Base-by-base conservation (phyloP, 2,797 vertebrate species). In the Phaenicophaeus curvirostris region DNA sequence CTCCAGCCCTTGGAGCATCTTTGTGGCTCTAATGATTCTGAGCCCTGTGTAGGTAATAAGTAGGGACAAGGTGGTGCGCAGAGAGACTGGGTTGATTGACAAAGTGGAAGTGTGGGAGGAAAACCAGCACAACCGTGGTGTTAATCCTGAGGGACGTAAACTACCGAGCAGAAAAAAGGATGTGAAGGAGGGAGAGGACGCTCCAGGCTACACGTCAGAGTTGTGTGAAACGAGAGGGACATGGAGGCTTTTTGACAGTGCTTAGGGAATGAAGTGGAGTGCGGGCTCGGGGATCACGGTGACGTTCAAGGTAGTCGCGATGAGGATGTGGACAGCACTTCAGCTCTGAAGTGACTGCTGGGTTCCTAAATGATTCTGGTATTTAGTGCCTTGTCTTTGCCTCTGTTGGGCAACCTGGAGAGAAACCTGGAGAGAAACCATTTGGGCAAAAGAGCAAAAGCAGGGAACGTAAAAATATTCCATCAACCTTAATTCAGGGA, bases 131-230 rank as follows among this genome's bases (percentile, higher is more conserved):
- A 27, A 51, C 15, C 0, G 2, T 7, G 5, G 55, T 27, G 55
- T 84, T 96, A 93, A 94, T 73, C 15, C 37, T 33, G 83, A 84
- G 44, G 55, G 94, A 95, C 81, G 4, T 66, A 21, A 79, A 51
- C 7, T 73, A 15, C 4, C 24, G 30, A 85, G 92, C 90, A 14
- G 90, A 23, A 55, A 82, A 95, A 8, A 24, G 46, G 71, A 92
- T 78, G 89, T 79, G 92, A 94, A 86, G 81, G 92, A 63, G 59
- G 35, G 24, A 13, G n/a, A 68, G 50, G 88, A 15, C 23, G 83
- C 95, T 66, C 58, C 18, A 0, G 94, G 95, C 90, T 18, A 55
- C 1, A 1, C 2, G 1, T 63, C 41, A 3, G 19, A 13, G 33
- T 74, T 71, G 88, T 12, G 16, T 88, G 90, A 50, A 0, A 13